Percentiles rank a stretch among this genome's conserved stretches.
These are phyloP conservation scores for Lasioglossum vierecki DNA, from an alignment of 2,888 invertebrate species.

Conservation along the genomic window DNA sequence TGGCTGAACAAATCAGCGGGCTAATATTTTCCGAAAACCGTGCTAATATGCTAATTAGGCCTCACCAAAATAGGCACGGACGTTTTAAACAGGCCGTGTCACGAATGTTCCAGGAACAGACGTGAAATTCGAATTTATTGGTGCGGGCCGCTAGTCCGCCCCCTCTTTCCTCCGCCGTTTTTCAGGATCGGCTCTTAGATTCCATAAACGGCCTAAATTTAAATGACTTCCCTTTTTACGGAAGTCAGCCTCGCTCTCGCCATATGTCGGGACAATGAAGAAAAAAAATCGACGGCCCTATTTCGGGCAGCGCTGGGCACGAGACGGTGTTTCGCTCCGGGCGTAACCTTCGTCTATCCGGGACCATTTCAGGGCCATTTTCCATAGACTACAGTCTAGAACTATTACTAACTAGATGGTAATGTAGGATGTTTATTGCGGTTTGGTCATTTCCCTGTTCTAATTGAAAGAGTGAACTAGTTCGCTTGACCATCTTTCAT, in stretches of 20 bases:
- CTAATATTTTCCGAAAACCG: not conserved
- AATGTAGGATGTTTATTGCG: slow-evolving; percentile 7
- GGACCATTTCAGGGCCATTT: slow-evolving; percentile 25
- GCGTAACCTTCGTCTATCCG: slow-evolving; percentile 30
- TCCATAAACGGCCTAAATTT: slow-evolving; percentile 67
- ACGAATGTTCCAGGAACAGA: slow-evolving; percentile 4
- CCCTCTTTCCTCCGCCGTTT: not conserved
- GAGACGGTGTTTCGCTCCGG: slow-evolving; percentile 37
- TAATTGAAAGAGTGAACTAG: not conserved
- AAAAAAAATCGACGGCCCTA: slow-evolving; percentile 42
- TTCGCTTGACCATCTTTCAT: not conserved
- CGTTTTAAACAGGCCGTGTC: not conserved
- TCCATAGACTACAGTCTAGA: not conserved
- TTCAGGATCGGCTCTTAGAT: slow-evolving; percentile 51
- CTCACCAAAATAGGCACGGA: not conserved
- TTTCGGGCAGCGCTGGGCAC: slow-evolving; percentile 31
- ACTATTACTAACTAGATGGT: not conserved
- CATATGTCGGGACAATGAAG: slow-evolving; percentile 59
- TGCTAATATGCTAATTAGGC: slow-evolving; percentile 8
- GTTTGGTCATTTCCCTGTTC: slow-evolving; percentile 2
- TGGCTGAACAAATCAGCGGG: not conserved
- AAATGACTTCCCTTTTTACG: slow-evolving; percentile 68
- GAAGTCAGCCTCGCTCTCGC: slow-evolving; percentile 54
- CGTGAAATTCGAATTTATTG: slow-evolving; percentile 46
- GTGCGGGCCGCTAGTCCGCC: slow-evolving; percentile 7